These are phyloP conservation scores for Gymnocheta viridis DNA, from an alignment of 2,888 invertebrate species.

Conservation along the genomic window DNA sequence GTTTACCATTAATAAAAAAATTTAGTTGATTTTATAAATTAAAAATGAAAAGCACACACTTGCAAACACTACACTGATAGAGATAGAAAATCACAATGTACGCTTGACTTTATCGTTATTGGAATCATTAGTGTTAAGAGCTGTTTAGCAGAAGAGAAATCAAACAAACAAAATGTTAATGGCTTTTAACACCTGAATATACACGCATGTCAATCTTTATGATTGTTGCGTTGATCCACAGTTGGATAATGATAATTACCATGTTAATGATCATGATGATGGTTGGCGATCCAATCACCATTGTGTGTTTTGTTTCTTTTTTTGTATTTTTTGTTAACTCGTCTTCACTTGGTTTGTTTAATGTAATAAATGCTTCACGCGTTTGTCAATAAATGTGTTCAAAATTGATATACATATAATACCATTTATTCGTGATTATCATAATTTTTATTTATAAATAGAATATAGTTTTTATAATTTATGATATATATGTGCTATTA, in stretches of 20 bases:
- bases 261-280: constrained; percentile 37
- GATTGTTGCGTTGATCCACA: constrained; percentile 41
- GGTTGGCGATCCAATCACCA: constrained; percentile 17
- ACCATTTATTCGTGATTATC: constrained; percentile 43
- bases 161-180: constrained; percentile 60
- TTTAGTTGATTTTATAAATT: constrained; percentile 45
- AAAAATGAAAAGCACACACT: background rate
- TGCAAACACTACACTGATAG: background rate
- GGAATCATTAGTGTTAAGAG: constrained; percentile 2
- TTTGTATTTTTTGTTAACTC: constrained; percentile 1
- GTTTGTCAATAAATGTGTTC: constrained; percentile 61
- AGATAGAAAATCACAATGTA: background rate
- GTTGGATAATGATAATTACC: constrained; percentile 44
- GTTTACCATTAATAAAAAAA: constrained; percentile 46
- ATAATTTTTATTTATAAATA: constrained; percentile 46
- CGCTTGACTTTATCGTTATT: constrained; percentile 5
- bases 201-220: constrained; percentile 61
- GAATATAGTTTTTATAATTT: constrained; percentile 19
- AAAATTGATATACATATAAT: constrained; percentile 63
- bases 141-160: constrained; percentile 39
- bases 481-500: constrained; percentile 45
- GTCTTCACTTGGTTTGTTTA: constrained; percentile 24
- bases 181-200: constrained; percentile 64
- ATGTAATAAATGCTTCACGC: constrained; percentile 62
- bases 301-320: constrained; percentile 27